phyloP scores from a whole-genome alignment of 2,113 vertebrate species.

The Agelaius phoeniceus region DNA sequence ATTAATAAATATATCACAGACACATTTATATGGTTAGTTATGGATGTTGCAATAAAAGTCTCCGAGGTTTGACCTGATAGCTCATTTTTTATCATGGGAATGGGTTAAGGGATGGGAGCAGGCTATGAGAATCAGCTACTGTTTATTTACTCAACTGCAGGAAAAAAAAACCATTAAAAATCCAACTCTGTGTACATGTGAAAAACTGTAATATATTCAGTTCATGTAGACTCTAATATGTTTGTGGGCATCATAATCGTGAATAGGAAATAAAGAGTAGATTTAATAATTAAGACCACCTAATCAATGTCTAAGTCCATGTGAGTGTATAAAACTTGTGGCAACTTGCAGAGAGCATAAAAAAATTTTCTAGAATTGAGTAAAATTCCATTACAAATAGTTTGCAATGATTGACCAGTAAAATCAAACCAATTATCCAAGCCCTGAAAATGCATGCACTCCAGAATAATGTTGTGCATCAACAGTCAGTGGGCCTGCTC shows the following conservation, averaged over 20 bases:
- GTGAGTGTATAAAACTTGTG: not conserved
- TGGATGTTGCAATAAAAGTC: not conserved
- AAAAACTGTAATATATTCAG: not conserved
- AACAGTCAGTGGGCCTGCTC: not conserved
- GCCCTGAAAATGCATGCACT: not conserved
- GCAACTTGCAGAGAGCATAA: not conserved
- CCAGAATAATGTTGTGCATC: not conserved
- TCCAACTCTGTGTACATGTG: not conserved
- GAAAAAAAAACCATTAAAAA: not conserved
- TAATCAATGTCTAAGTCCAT: not conserved
- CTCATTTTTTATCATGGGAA: not conserved
- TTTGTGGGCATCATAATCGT: not conserved
- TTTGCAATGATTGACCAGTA: not conserved
- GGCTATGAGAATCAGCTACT: not conserved
- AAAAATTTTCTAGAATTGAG: not conserved
- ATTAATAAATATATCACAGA: not conserved
- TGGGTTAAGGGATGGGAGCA: not conserved
- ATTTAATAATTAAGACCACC: not conserved
- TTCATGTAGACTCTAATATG: not conserved
- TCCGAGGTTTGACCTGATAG: not conserved
- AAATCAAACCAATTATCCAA: conserved; percentile 21
- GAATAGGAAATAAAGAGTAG: not conserved
- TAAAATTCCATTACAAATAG: not conserved
- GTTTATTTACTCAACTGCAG: not conserved
- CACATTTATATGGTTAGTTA: not conserved